These are phyloP conservation scores for Rhadinocentrus ornatus DNA, from an alignment of 2,797 vertebrate species.

Conservation along the genomic window DNA sequence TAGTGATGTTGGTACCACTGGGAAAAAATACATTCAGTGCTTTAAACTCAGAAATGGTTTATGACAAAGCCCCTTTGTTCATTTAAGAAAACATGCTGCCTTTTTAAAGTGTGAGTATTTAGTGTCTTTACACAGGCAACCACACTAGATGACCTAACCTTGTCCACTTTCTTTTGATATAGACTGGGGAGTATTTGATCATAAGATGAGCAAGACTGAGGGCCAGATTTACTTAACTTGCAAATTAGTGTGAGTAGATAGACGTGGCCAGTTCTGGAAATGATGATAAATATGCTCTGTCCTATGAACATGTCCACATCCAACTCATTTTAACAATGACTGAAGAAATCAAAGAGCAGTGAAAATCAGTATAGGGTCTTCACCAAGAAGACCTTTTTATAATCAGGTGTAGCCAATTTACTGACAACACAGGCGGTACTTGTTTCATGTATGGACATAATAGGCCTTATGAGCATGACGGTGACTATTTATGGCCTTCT, in stretches of 20 bases:
- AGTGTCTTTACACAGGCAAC: slow-evolving; percentile 2
- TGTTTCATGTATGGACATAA: neutral
- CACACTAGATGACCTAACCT: neutral
- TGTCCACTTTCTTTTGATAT: neutral
- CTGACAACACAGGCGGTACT: neutral
- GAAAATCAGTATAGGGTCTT: neutral
- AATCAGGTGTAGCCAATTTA: neutral
- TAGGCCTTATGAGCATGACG: neutral
- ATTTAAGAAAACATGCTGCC: slow-evolving; percentile 2
- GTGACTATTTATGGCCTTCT: neutral
- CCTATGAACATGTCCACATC: neutral
- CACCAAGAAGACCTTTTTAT: neutral
- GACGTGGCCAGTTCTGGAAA: neutral
- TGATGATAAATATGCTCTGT: neutral
- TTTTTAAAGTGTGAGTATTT: slow-evolving; percentile 13
- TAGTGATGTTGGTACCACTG: neutral
- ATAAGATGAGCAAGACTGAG: neutral
- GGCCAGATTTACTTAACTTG: neutral
- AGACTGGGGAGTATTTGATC: neutral
- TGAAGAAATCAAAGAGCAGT: neutral
- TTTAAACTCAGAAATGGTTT: neutral
- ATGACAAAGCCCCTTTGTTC: slow-evolving; percentile 10
- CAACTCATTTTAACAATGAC: neutral
- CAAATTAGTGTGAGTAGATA: neutral
- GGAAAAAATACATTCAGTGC: neutral